Evolutionary conservation across 30 jellyfish, hydroid and myxozoan genomes (phyloP).

Genomic region (Aurelia coerulea): DNA sequence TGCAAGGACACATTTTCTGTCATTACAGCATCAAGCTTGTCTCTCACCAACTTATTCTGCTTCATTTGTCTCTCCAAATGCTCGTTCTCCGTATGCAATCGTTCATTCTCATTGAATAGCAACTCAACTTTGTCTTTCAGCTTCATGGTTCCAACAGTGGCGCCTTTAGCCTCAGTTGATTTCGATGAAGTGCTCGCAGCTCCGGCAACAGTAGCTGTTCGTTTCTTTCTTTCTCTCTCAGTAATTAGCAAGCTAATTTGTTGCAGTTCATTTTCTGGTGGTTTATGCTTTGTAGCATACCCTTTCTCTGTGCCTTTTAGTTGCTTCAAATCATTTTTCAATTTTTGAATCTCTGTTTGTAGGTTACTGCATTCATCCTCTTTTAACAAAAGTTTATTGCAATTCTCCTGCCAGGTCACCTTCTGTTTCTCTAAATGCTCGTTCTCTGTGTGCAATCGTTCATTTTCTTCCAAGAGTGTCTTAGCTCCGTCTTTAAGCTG

Average conservation of each 20-base stretch:
- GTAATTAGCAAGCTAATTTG: background rate
- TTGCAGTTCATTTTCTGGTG: background rate
- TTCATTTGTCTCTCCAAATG: too few relatives aligned
- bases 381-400: background rate
- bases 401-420: background rate
- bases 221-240: background rate
- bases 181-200: background rate
- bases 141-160: background rate
- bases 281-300: too few relatives aligned
- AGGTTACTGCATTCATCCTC: background rate
- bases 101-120: too few relatives aligned
- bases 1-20: too few relatives aligned
- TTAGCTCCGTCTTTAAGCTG: background rate
- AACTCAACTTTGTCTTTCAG: background rate
- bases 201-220: background rate
- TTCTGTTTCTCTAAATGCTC: background rate
- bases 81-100: too few relatives aligned
- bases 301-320: background rate
- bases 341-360: background rate
- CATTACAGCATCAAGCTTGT: too few relatives aligned
- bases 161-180: background rate
- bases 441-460: background rate
- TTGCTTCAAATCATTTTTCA: background rate
- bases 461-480: conserved; percentile 6
- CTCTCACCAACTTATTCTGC: too few relatives aligned